phyloP scores from a whole-genome alignment of 1,140 invertebrate species.

The Aphelenchoides avenae region DNA sequence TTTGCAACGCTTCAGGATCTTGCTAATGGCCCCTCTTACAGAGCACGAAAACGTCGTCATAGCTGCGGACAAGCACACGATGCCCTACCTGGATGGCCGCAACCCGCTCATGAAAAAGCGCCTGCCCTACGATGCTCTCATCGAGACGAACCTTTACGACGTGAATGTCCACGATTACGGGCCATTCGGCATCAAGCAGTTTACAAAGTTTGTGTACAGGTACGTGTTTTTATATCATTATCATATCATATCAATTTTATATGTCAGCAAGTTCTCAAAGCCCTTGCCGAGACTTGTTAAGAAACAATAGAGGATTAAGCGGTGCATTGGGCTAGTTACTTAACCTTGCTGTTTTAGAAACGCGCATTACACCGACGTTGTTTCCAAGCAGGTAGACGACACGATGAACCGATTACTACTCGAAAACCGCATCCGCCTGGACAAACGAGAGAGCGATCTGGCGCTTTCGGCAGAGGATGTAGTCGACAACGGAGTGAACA shows the following conservation, averaged over 20 bases:
- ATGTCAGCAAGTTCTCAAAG: background rate
- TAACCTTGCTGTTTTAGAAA: conserved; percentile 30
- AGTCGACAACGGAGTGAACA: conserved; percentile 51
- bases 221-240: conserved; percentile 8
- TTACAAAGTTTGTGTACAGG: conserved; percentile 50
- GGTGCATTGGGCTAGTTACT: background rate
- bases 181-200: conserved; percentile 36
- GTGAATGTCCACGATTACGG: conserved; percentile 49
- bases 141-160: conserved; percentile 48
- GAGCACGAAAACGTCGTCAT: conserved; percentile 55
- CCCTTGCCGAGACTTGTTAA: background rate
- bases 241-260: conserved; percentile 5
- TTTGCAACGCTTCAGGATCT: conserved; percentile 8
- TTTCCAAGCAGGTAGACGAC: conserved; percentile 50
- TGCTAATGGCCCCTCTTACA: conserved; percentile 13
- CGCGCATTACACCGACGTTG: conserved; percentile 32
- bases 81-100: conserved; percentile 48
- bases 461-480: conserved; percentile 39
- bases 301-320: background rate
- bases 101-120: conserved; percentile 37
- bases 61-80: conserved; percentile 50
- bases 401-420: conserved; percentile 46
- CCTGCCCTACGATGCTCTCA: conserved; percentile 41
- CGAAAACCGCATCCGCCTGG: conserved; percentile 41
- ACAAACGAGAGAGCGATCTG: conserved; percentile 45